Base-by-base conservation (phyloP, 2,797 vertebrate species). In the Epinephelus coioides region DNA sequence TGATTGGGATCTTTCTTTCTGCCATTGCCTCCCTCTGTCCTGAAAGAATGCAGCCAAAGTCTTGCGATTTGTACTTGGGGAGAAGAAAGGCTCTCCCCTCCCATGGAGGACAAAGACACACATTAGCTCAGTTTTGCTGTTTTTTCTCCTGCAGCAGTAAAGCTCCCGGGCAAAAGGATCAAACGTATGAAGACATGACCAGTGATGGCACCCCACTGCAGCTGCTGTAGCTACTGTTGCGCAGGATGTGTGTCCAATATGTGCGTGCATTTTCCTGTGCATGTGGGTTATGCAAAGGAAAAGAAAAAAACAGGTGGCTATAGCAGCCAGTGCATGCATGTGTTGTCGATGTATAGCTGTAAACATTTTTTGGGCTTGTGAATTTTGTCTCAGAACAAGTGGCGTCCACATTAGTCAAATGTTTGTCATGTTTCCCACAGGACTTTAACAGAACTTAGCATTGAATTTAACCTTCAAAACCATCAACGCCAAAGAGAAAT, bases 101-200 rank as follows among this genome's bases (percentile, higher is more conserved):
- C 94, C 93, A 93, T 71, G 81, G 89, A 54, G 92, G 89, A 96
- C 94, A 96, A 95, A 95, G 94, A 94, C 91, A 79, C 94, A 95
- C 93, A 95, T 96, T 96, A 95, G 95, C 93, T 96, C 95, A 95
- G 95, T 95, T 95, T 95, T 95, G 94, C 94, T 87, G 92, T 91
- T 92, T 95, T 94, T 93, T 93, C 91, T 94, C 87, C 78, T 86
- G 63, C 89, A 64, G 89, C 85, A 89, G 86, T 88, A 87, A 94
- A 92, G 89, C 88, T 87, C 78, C 81, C 83, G 27, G 82, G 78
- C 88, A 53, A 91, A 93, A 92, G 89, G 93, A 95, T 96, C 94
- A 95, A 95, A 96, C 89, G 84, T 82, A 90, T 81, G 88, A 93
- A 89, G 94, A 93, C 88, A 90, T 88, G 91, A 92, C 88, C 89